Conservation (phyloP, 2,113 vertebrate species). For the Thalassarche chlororhynchos region DNA sequence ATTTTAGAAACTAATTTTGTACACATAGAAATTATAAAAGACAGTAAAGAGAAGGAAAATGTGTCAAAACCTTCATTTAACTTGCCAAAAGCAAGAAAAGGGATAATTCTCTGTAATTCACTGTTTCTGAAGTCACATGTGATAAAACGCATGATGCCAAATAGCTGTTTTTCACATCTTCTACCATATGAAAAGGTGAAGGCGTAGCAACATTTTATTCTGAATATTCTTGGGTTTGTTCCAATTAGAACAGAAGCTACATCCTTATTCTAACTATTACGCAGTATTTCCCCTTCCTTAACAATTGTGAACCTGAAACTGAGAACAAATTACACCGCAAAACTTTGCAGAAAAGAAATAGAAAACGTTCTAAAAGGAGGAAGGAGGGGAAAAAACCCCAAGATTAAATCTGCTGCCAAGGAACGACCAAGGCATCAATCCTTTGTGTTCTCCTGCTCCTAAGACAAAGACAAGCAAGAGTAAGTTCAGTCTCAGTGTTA, state of each 20-base stretch:
- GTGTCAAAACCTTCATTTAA: not conserved
- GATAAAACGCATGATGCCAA: not conserved
- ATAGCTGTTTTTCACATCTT: not conserved
- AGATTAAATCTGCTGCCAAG: conserved; percentile 25
- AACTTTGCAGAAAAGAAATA: not conserved
- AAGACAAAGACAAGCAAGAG: conserved; percentile 50
- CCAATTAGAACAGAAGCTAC: not conserved
- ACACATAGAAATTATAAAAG: not conserved
- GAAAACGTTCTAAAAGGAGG: not conserved
- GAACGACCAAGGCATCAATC: conserved; percentile 35
- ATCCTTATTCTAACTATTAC: not conserved
- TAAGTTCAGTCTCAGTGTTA: conserved; percentile 43
- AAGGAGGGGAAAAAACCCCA: not conserved
- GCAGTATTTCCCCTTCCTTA: not conserved
- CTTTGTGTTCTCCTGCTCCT: conserved; percentile 2
- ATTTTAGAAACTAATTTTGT: not conserved
- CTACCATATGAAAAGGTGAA: not conserved
- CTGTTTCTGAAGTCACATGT: not conserved
- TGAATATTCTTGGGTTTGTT: not conserved
- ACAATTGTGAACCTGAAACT: accelerated
- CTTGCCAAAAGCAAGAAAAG: not conserved
- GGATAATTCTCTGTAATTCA: not conserved
- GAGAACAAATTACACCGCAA: not conserved
- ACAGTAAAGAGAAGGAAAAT: not conserved
- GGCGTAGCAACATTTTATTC: not conserved